phyloP scores from a whole-genome alignment of 2,888 invertebrate genomes.

The Halictus ligatus region DNA sequence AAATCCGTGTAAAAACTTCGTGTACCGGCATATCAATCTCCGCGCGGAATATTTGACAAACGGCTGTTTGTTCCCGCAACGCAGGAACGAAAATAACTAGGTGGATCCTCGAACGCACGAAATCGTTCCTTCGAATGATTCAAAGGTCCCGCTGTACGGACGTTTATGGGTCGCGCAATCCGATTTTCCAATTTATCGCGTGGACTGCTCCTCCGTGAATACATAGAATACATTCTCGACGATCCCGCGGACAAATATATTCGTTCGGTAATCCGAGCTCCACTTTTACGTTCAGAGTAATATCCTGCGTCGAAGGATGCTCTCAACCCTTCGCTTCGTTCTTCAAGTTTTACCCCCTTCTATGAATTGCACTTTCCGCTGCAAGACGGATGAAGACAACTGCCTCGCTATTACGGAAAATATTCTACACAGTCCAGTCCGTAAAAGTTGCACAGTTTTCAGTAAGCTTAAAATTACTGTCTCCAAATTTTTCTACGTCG shows the following conservation, averaged over 20 bases:
- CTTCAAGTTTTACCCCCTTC: neutral
- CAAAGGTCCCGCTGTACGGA: neutral
- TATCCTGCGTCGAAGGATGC: slow-evolving; percentile 1
- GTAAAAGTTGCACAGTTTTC: too few species aligned
- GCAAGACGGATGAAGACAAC: neutral
- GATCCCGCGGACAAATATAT: slow-evolving; percentile 19
- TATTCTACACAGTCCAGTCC: too few species aligned
- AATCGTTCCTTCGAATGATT: neutral
- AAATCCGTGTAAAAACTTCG: neutral
- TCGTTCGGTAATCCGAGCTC: slow-evolving; percentile 21
- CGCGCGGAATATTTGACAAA: neutral
- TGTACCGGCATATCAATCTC: neutral
- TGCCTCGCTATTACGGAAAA: too few species aligned
- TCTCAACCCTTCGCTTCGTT: neutral
- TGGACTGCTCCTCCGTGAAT: slow-evolving; percentile 17
- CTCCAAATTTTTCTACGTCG: too few species aligned
- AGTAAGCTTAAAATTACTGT: too few species aligned
- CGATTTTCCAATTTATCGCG: slow-evolving; percentile 37
- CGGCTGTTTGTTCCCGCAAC: neutral
- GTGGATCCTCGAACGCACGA: neutral
- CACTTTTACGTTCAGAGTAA: slow-evolving; percentile 18
- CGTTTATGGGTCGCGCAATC: slow-evolving; percentile 28
- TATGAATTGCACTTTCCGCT: neutral
- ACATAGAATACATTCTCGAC: slow-evolving; percentile 18
- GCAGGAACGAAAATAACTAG: neutral